Percentiles rank a stretch among this genome's conserved stretches.
Conservation (phyloP, 30 jellyfish, hydroid and myxozoan species). For the Aurelia coerulea region DNA sequence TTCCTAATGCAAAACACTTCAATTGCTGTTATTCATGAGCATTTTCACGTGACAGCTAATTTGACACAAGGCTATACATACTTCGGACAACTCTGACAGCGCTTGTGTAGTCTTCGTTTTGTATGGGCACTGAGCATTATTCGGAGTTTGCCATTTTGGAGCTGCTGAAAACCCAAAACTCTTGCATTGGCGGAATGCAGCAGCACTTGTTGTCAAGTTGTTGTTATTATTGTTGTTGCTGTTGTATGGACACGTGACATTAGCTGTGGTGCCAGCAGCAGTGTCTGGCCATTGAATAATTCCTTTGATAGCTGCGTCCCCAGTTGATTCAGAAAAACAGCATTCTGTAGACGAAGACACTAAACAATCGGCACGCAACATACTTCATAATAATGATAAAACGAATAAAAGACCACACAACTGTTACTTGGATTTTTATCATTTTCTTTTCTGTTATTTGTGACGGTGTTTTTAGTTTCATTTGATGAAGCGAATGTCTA, state of each 20-base stretch:
- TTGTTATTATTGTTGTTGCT: not conserved
- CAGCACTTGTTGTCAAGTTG: no score
- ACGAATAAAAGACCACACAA: no score
- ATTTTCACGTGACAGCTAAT: no score
- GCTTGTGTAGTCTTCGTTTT: conserved; percentile 40
- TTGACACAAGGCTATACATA: not conserved
- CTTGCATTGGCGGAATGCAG: conserved; percentile 27
- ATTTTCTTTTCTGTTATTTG: no score
- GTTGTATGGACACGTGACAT: conserved; percentile 45
- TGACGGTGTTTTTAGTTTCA: no score
- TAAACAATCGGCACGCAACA: not conserved
- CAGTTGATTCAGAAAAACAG: conserved; percentile 45
- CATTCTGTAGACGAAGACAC: conserved; percentile 6
- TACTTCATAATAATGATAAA: not conserved
- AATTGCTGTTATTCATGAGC: no score
- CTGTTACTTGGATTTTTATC: no score
- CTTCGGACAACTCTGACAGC: conserved; percentile 49
- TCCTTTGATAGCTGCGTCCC: conserved; percentile 34
- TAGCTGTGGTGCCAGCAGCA: conserved; percentile 11
- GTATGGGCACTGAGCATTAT: conserved; percentile 33
- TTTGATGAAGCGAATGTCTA: no score
- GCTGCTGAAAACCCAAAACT: conserved; percentile 23
- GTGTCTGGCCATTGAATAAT: conserved; percentile 47
- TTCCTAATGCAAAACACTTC: no score
- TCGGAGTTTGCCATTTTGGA: conserved; percentile 38